phyloP scores from a whole-genome alignment of 2,113 vertebrate genomes.

The Apeltes quadracus region DNA sequence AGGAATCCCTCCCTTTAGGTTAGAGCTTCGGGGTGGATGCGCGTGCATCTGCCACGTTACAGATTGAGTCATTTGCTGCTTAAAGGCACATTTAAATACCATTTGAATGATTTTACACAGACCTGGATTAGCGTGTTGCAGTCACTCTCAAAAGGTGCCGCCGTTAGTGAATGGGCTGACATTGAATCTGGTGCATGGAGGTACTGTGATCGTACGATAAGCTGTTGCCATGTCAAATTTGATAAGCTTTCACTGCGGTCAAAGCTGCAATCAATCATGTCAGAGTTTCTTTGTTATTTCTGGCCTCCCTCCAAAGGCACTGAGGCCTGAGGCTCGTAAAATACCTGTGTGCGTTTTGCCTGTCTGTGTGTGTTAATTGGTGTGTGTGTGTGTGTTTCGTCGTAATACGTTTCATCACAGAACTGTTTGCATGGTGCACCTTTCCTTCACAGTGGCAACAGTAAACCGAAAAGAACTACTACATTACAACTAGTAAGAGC shows the following conservation, averaged over 20 bases:
- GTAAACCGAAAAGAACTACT: neutral
- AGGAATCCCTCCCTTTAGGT: conserved; percentile 17
- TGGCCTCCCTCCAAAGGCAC: conserved; percentile 41
- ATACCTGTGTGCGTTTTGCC: too few relatives aligned
- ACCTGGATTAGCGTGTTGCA: neutral
- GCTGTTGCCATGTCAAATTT: neutral
- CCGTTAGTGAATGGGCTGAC: too few relatives aligned
- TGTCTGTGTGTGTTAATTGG: too few relatives aligned
- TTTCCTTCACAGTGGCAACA: neutral
- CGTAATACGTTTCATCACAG: neutral
- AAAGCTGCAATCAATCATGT: conserved; percentile 50
- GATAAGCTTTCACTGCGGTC: conserved; percentile 10
- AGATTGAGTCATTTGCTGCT: conserved; percentile 10
- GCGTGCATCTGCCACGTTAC: conserved; percentile 40
- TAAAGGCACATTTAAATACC: conserved; percentile 16
- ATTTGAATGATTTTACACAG: neutral
- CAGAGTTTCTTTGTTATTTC: conserved; percentile 31
- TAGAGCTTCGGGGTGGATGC: neutral
- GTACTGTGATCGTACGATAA: conserved; percentile 8
- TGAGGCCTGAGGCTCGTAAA: neutral
- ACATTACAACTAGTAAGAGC: conserved; percentile 4
- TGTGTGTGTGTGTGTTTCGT: neutral
- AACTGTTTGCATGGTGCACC: neutral
- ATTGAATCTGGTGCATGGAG: neutral
- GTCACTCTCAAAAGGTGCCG: too few relatives aligned